Base-by-base conservation (phyloP, 2,888 invertebrate genomes). In the Parnassius smintheus region DNA sequence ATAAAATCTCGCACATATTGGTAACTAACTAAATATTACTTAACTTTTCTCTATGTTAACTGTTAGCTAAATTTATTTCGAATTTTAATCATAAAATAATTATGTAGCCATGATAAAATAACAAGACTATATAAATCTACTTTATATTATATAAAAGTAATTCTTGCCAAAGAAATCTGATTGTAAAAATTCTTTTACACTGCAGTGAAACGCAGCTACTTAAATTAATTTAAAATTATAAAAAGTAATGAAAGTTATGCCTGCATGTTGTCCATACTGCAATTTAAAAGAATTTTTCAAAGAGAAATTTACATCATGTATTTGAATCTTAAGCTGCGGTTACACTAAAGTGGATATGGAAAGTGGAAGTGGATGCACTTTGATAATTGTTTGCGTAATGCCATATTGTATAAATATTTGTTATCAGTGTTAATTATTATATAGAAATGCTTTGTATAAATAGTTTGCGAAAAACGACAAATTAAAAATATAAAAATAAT, bases 21-120 rank as follows among this genome's bases (percentile, higher is more conserved):
- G 50, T 61, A 56, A 55, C 56, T 55, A 61, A 9, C 11, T 44
- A 61, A 22, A 60, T n/a, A 13, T 61, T 60, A 55, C 50, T 13
- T 55, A 56, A 51, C 18, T 65, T 59, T 57, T 25, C 56, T 53
- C 56, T 45, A 52, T 53, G 48, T 53, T 65, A 59, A 62, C 48
- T 52, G 54, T 50, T 56, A 59, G 42, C 13, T 49, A 59, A 52
- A 59, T 46, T 54, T 53, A 59, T 48, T 52, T 48, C 53, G 42
- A 44, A 51, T 56, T 55, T 56, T 8, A 22, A 61, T 48, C 48
- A 25, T 49, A 44, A 9, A 22, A 52, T 48, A 51, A 51, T 50
- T 25, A 52, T 51, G 13, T 59, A 45, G 11, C n/a, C 13, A 13
- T 13, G 4, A 48, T 13, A 13, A 8, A 48, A 48, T 18, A 13